Conservation (phyloP, 2,797 vertebrate genomes). For the Orientallactaga sibirica region DNA sequence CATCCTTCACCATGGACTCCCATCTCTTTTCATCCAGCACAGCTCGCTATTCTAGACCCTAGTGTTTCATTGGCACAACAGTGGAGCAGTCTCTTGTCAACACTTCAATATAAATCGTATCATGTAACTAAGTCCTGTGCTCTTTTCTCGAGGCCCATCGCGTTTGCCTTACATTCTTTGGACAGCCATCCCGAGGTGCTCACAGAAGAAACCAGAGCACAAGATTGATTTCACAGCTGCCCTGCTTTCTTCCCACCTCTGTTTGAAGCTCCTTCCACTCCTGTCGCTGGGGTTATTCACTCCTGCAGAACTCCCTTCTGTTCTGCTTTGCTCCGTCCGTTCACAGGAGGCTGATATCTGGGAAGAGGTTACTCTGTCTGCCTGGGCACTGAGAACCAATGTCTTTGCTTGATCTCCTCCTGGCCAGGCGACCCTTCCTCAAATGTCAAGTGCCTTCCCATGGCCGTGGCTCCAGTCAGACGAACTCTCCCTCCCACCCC, state of each 20-base stretch:
- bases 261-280: not conserved
- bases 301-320: not conserved
- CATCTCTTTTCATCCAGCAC: not conserved
- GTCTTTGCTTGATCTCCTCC: not conserved
- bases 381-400: not conserved
- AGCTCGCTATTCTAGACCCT: not conserved
- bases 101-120: not conserved
- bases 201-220: not conserved
- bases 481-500: not conserved
- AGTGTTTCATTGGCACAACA: not conserved
- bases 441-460: too few species aligned
- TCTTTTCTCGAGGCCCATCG: not conserved
- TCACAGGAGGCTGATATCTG: not conserved
- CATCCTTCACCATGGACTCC: not conserved
- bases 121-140: not conserved
- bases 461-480: not conserved
- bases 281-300: not conserved
- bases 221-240: not conserved
- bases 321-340: too few species aligned
- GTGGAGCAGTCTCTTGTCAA: not conserved
- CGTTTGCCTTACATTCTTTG: not conserved
- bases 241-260: not conserved
- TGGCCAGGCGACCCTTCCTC: not conserved
- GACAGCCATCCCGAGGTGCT: not conserved
- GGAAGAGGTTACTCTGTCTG: not conserved